Evolutionary conservation across 2,797 vertebrate species (phyloP), one percentile per base, ranked within the genome.

Genomic region (Taeniopygia guttata): DNA sequence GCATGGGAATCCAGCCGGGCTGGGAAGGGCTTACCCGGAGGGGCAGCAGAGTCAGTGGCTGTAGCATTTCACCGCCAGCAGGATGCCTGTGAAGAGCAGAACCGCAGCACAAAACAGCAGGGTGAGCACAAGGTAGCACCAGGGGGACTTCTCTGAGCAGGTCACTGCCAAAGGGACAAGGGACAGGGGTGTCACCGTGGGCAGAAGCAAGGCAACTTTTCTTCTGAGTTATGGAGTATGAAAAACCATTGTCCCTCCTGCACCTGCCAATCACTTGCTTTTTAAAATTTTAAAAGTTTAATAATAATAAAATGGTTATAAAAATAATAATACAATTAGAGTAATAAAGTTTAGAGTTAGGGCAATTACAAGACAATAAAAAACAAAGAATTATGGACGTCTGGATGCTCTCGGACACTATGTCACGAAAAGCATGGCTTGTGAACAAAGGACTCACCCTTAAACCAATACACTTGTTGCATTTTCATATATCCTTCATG

Each of bases 71-170:
- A 78, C 18, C 0, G n/a, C 90, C 55, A 94, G 15, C 68, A 93
- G 3, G 46, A 94, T 72, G 32, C 75, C 83, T 7, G 21, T n/a
- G 49, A 95, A 19, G 10, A 96, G 66, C 69, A 95, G 80, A 27
- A 86, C 5, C 32, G 12, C 13, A 1, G 79, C 17, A 6, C n/a
- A 18, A 58, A 95, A 64, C 49, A 45, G 42, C 49, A 96, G 38
- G 26, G 20, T 0, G 0, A 27, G 2, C 25, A 63, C 66, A 40
- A 81, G 0, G 1, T 17, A 88, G n/a, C 54, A 90, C 88, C 90
- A 94, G 22, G 4, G 62, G 0, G 62, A 38, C 4, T 25, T 54
- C 38, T 68, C 5, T 5, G 1, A 84, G 80, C 83, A 90, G 54
- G 19, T 38, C 12, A 0, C 93, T 96, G 88, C 34, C 49, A 20